Evolutionary conservation across 2,888 invertebrate genomes (phyloP).

Genomic region (Microplitis manilae): DNA sequence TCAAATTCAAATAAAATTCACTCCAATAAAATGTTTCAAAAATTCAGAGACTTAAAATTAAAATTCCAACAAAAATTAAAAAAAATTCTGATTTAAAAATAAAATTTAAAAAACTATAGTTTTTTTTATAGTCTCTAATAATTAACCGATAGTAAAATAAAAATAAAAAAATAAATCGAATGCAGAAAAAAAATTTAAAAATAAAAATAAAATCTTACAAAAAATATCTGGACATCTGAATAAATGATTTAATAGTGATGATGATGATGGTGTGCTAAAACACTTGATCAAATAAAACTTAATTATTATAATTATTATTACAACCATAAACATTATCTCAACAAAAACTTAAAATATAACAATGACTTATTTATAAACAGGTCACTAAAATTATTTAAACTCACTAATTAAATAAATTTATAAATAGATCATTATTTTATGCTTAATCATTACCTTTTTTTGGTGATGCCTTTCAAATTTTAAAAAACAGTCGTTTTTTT

Average conservation of each 20-base stretch:
- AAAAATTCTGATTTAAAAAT: too few species aligned
- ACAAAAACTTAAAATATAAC: too few species aligned
- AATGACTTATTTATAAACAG: too few species aligned
- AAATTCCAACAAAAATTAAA: too few species aligned
- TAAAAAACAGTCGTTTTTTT: background rate
- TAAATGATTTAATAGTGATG: conserved; percentile 54
- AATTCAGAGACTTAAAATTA: too few species aligned
- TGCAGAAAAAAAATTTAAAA: conserved; percentile 40
- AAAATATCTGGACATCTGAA: conserved; percentile 67
- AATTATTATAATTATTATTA: conserved; percentile 25
- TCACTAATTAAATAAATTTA: too few species aligned
- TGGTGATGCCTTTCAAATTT: background rate
- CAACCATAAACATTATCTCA: background rate
- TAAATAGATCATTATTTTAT: background rate
- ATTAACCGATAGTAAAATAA: background rate
- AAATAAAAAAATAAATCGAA: conserved; percentile 1
- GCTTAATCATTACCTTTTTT: background rate
- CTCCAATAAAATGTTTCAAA: too few species aligned
- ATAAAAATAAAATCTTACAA: conserved; percentile 60
- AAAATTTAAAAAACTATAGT: background rate
- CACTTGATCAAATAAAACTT: conserved; percentile 32
- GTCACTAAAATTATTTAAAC: too few species aligned
- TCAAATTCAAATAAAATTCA: too few species aligned
- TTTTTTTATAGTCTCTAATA: background rate
- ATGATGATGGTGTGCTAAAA: conserved; percentile 54